Evolutionary conservation across 35 echinoderm and acorn worm genomes (phyloP).

Genomic region (Hemicentrotus pulcherrimus): DNA sequence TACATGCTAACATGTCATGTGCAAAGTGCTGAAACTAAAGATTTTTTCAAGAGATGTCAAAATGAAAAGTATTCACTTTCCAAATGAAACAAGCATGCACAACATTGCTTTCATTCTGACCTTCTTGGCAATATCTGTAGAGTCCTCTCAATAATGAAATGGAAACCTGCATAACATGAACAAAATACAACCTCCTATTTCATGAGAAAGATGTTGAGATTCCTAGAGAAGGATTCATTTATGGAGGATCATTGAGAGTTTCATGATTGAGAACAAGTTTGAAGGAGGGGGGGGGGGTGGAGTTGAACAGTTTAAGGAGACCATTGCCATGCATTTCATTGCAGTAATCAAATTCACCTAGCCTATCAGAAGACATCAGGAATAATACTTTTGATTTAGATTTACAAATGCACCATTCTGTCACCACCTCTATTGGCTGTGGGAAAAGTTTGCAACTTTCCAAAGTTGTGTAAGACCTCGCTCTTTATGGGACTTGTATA

Average conservation of each 20-base stretch:
- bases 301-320: neutral
- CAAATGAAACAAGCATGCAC: neutral
- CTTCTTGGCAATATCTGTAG: neutral
- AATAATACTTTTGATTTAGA: conserved; percentile 31
- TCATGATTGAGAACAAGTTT: neutral
- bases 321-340: conserved; percentile 2
- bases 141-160: neutral
- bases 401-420: conserved; percentile 24
- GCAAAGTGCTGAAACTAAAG: neutral
- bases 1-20: no score
- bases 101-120: neutral
- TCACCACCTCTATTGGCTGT: conserved; percentile 17
- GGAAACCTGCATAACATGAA: neutral
- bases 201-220: neutral
- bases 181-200: neutral
- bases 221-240: neutral
- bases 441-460: neutral
- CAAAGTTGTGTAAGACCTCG: neutral
- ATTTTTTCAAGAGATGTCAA: neutral
- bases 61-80: neutral
- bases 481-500: neutral
- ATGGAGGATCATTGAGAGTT: neutral
- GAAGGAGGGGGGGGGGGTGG: neutral
- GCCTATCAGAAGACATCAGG: conserved; percentile 18
- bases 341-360: conserved; percentile 38